Evolutionary conservation across 1,140 invertebrate species (phyloP).

Genomic region (Temnothorax nylanderi): DNA sequence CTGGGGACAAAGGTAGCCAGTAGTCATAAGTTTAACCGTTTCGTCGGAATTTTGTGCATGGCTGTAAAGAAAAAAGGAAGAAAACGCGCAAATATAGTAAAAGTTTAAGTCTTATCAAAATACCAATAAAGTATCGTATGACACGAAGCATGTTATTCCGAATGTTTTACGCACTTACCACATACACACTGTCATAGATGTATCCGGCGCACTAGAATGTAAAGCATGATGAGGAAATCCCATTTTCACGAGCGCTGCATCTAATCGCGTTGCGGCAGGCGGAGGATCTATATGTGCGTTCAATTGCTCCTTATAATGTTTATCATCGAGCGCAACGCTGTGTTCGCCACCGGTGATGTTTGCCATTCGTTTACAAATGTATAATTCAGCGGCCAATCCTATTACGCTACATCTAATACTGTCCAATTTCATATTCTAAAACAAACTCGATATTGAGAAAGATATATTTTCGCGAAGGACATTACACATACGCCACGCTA

Average conservation of each 20-base stretch:
- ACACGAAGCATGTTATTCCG: background rate
- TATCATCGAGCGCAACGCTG: slow-evolving; percentile 96
- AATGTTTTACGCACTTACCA: slow-evolving; percentile 88
- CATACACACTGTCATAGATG: slow-evolving; percentile 93
- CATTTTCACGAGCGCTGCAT: slow-evolving; percentile 96
- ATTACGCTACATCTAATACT: slow-evolving; percentile 97
- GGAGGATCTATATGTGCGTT: slow-evolving; percentile 95
- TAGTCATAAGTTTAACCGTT: slow-evolving; percentile 88
- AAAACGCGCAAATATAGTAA: too few relatives aligned
- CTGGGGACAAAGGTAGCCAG: slow-evolving; percentile 98
- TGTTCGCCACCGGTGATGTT: slow-evolving; percentile 94
- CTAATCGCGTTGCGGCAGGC: slow-evolving; percentile 91
- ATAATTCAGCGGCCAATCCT: slow-evolving; percentile 97
- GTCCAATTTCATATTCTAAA: slow-evolving; percentile 89
- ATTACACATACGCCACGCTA: too few relatives aligned
- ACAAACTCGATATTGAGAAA: slow-evolving; percentile 65
- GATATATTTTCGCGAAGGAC: background rate
- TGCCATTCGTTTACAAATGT: slow-evolving; percentile 94
- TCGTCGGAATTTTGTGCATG: slow-evolving; percentile 92
- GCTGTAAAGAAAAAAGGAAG: slow-evolving; percentile 83
- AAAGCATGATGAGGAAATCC: slow-evolving; percentile 93
- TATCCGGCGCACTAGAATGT: slow-evolving; percentile 85
- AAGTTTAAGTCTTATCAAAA: too few relatives aligned
- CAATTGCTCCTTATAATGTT: slow-evolving; percentile 94
- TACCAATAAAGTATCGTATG: too few relatives aligned